phyloP scores from a whole-genome alignment of 35 echinoderm and acorn worm species.

The Ophioderma brevispina region DNA sequence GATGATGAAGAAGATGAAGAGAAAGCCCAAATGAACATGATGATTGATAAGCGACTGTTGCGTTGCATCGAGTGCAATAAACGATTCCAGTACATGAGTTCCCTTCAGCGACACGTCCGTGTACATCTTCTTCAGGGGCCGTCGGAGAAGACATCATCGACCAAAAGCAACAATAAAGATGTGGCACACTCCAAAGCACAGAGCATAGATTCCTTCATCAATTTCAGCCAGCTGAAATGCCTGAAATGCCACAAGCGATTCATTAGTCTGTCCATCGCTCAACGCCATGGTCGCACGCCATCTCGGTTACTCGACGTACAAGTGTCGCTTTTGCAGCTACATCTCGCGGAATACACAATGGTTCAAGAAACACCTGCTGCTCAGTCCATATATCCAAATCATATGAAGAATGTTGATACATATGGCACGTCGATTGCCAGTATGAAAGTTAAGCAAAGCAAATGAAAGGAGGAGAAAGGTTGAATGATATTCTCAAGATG shows the following conservation, averaged over 20 bases:
- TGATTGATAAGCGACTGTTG: constrained; percentile 83
- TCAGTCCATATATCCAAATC: constrained; percentile 67
- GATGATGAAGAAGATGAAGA: constrained; percentile 62
- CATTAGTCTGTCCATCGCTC: constrained; percentile 57
- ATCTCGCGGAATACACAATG: constrained; percentile 89
- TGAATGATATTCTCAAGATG: too few relatives aligned
- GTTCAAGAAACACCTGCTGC: constrained; percentile 91
- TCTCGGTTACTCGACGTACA: constrained; percentile 86
- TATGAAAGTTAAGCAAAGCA: constrained; percentile 74
- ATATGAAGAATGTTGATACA: constrained; percentile 44
- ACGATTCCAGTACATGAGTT: constrained; percentile 78
- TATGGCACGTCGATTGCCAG: constrained; percentile 69
- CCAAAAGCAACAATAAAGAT: constrained; percentile 43
- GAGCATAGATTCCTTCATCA: constrained; percentile 77
- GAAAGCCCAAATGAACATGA: constrained; percentile 31
- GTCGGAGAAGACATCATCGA: not conserved
- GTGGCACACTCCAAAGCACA: constrained; percentile 53
- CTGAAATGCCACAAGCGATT: constrained; percentile 90
- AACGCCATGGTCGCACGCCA: constrained; percentile 90
- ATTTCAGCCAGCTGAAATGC: constrained; percentile 81
- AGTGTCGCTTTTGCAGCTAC: constrained; percentile 86
- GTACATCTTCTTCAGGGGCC: constrained; percentile 55
- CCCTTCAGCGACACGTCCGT: constrained; percentile 78
- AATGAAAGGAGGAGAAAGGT: too few relatives aligned
- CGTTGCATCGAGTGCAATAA: constrained; percentile 89